phyloP scores from a whole-genome alignment of 2,797 vertebrate species.

The Leptodactylus fallax region DNA sequence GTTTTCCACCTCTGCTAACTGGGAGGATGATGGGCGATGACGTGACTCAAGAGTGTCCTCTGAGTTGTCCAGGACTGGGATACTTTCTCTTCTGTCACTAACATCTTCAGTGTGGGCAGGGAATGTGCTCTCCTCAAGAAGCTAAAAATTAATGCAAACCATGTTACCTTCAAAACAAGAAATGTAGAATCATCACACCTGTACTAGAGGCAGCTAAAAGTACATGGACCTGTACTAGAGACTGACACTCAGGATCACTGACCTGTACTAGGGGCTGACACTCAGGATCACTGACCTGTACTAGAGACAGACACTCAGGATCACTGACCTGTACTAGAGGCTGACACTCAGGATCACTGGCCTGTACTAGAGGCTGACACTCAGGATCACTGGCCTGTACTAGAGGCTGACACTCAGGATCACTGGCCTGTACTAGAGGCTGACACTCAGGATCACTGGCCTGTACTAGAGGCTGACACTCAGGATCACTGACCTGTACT shows the following conservation, averaged over 20 bases:
- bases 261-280: not conserved
- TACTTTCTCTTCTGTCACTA: not conserved
- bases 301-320: not conserved
- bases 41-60: not conserved
- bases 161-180: not conserved
- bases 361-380: not conserved
- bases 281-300: not conserved
- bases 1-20: not conserved
- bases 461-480: not conserved
- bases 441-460: not conserved
- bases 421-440: not conserved
- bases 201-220: not conserved
- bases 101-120: not conserved
- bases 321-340: not conserved
- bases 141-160: not conserved
- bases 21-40: not conserved
- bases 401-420: not conserved
- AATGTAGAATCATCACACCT: not conserved
- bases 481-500: not conserved
- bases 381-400: not conserved
- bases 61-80: not conserved
- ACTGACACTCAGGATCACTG: not conserved
- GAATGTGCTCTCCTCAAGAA: not conserved
- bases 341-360: not conserved
- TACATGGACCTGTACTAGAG: too few relatives aligned